These are phyloP conservation scores for Rissa tridactyla DNA, from an alignment of 2,113 vertebrate genomes.

Conservation along the genomic window DNA sequence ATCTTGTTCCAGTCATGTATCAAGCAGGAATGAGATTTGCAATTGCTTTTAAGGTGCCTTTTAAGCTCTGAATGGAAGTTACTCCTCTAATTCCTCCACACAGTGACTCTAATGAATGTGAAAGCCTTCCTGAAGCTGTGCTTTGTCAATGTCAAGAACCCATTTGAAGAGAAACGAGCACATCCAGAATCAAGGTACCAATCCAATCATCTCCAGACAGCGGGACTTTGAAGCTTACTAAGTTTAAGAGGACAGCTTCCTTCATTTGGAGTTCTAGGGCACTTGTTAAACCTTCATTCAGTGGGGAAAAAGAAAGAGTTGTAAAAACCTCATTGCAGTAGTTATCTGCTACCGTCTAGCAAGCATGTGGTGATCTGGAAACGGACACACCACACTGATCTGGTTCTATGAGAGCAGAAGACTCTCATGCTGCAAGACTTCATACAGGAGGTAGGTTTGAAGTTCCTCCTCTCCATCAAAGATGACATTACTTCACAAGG, in stretches of 20 bases:
- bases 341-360: not conserved
- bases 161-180: not conserved
- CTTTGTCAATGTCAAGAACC: not conserved
- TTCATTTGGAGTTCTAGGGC: not conserved
- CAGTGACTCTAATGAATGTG: not conserved
- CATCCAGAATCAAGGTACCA: not conserved
- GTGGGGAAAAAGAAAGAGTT: not conserved
- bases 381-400: not conserved
- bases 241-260: not conserved
- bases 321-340: not conserved
- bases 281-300: not conserved
- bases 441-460: not conserved
- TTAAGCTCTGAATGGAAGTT: not conserved
- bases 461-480: not conserved
- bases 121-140: not conserved
- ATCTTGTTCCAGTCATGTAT: not conserved
- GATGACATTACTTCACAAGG: not conserved
- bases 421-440: not conserved
- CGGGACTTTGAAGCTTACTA: not conserved
- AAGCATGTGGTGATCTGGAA: not conserved
- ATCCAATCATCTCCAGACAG: not conserved
- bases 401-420: not conserved
- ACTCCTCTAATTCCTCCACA: not conserved
- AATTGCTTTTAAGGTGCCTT: not conserved
- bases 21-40: not conserved